Conservation (phyloP, 2,888 invertebrate genomes). For the Papilio protenor region DNA sequence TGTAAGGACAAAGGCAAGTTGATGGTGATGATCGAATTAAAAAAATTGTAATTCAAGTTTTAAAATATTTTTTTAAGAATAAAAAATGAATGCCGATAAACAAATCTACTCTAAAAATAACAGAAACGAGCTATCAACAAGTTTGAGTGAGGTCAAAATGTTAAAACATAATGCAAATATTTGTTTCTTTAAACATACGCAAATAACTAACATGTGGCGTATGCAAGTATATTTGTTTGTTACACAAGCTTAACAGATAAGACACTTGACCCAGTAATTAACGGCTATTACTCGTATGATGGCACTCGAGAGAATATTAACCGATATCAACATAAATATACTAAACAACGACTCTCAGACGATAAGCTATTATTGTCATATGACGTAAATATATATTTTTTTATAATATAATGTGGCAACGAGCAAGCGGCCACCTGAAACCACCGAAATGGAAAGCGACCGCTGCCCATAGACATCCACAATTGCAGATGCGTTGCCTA, state of each 20-base stretch:
- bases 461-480: too few species aligned
- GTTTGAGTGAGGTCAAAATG: background rate
- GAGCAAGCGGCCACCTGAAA: too few species aligned
- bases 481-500: too few species aligned
- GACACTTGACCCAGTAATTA: conserved; percentile 37
- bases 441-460: too few species aligned
- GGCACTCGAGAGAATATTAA: background rate
- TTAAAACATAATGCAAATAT: conserved; percentile 20
- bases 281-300: background rate
- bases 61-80: too few species aligned
- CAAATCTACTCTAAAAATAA: background rate
- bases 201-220: background rate
- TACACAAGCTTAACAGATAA: conserved; percentile 36
- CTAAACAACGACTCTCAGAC: background rate
- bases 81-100: background rate
- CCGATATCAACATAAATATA: conserved; percentile 4
- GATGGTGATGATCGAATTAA: too few species aligned
- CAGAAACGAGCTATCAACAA: background rate
- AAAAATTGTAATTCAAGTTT: too few species aligned
- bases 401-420: too few species aligned
- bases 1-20: too few species aligned
- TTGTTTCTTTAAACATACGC: background rate
- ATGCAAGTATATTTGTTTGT: conserved; percentile 35
- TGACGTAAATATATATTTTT: too few species aligned
- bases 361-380: background rate